Percentiles rank a stretch among this genome's conserved stretches.
Evolutionary conservation across 2,888 invertebrate species (phyloP).

Genomic region (Plagodis dolabraria): DNA sequence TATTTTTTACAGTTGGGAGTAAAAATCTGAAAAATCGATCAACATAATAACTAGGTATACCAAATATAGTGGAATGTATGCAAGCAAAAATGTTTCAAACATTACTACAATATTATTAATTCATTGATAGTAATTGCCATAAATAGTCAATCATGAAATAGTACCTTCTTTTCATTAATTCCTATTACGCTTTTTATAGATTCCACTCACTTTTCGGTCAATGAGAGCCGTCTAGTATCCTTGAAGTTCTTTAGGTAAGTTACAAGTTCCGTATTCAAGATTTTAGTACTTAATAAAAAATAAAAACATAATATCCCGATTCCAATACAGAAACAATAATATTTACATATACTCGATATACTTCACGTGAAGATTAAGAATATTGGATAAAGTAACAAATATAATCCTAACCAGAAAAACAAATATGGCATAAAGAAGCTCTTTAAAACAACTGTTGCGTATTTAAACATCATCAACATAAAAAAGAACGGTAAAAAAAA

Average conservation of each 20-base stretch:
- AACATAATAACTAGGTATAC: too few relatives aligned
- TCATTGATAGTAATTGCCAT: neutral
- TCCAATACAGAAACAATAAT: neutral
- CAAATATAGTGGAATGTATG: too few relatives aligned
- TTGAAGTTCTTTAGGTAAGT: constrained; percentile 12
- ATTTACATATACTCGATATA: neutral
- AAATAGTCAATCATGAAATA: constrained; percentile 7
- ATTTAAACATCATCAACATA: neutral
- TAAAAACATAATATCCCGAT: neutral
- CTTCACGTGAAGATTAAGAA: too few relatives aligned
- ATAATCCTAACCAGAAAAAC: neutral
- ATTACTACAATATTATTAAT: neutral
- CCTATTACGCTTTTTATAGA: constrained; percentile 18
- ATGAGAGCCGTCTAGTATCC: constrained; percentile 16
- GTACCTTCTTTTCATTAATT: constrained; percentile 9
- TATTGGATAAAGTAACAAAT: too few relatives aligned
- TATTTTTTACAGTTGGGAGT: too few relatives aligned
- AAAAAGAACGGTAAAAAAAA: neutral
- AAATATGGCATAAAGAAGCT: neutral
- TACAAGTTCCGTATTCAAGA: constrained; percentile 9
- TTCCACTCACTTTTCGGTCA: constrained; percentile 23
- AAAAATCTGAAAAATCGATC: too few relatives aligned
- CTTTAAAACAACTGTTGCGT: neutral
- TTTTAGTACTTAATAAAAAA: neutral
- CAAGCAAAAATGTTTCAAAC: neutral